Conservation (phyloP, 1,140 invertebrate genomes). For the Muscidifurax raptorellus region DNA sequence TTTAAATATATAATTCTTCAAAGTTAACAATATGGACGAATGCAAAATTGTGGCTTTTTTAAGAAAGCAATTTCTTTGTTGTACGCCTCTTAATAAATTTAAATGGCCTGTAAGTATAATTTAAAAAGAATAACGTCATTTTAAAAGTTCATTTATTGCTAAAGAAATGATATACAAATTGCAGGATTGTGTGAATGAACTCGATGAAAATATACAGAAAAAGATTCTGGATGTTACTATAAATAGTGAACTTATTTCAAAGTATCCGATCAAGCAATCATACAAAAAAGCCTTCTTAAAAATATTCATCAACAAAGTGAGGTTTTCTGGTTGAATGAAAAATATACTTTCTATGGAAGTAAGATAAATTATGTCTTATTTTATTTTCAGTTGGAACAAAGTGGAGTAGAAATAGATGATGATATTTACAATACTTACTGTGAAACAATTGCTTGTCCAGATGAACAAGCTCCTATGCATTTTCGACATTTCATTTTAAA, state of each 20-base stretch:
- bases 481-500: conserved; percentile 75
- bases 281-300: conserved; percentile 76
- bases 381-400: conserved; percentile 66
- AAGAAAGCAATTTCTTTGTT: conserved; percentile 69
- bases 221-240: conserved; percentile 71
- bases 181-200: conserved; percentile 56
- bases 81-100: conserved; percentile 66
- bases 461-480: conserved; percentile 60
- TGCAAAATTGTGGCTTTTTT: background rate
- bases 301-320: conserved; percentile 68
- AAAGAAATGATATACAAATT: conserved; percentile 25
- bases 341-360: conserved; percentile 5
- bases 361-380: background rate
- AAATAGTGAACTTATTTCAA: conserved; percentile 64
- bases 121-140: conserved; percentile 19
- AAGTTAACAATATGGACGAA: background rate
- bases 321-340: conserved; percentile 1
- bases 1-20: background rate
- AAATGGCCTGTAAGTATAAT: conserved; percentile 64
- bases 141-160: background rate
- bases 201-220: conserved; percentile 64
- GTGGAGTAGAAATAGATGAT: conserved; percentile 69
- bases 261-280: conserved; percentile 72
- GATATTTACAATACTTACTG: conserved; percentile 72
- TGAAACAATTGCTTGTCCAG: conserved; percentile 63